Conservation (phyloP, 2,888 invertebrate species). For the Neoaliturus tenellus region DNA sequence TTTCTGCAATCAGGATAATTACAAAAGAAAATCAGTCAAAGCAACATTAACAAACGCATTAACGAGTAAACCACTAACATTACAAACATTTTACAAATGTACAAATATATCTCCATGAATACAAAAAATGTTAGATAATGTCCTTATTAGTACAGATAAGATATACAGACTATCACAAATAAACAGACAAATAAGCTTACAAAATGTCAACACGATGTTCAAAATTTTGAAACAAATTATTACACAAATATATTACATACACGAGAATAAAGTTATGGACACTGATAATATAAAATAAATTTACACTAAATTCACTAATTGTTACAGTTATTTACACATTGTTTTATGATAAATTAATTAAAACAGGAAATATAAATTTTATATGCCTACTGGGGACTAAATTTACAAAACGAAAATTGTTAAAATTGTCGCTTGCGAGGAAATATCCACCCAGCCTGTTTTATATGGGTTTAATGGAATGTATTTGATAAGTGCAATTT, state of each 20-base stretch:
- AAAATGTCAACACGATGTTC: background rate
- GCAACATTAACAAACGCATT: background rate
- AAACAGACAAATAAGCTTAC: background rate
- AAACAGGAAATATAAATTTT: constrained; percentile 3
- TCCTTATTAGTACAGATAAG: background rate
- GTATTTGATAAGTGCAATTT: background rate
- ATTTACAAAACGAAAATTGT: background rate
- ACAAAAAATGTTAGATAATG: background rate
- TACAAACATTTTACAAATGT: constrained; percentile 9
- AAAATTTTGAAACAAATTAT: background rate
- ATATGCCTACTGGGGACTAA: background rate
- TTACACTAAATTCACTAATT: constrained; percentile 3
- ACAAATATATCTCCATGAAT: background rate
- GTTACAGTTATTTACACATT: background rate
- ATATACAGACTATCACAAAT: constrained; percentile 2
- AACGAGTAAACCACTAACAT: background rate
- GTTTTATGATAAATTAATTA: constrained; percentile 12
- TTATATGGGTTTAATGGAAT: constrained; percentile 7
- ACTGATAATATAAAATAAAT: constrained; percentile 33
- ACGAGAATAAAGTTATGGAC: background rate
- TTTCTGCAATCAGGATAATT: background rate
- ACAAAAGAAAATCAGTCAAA: constrained; percentile 7
- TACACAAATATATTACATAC: constrained; percentile 24
- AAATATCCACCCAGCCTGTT: background rate
- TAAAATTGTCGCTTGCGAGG: background rate